These are phyloP conservation scores for Vollenhovia emeryi DNA, from an alignment of 1,140 invertebrate genomes.

Conservation along the genomic window DNA sequence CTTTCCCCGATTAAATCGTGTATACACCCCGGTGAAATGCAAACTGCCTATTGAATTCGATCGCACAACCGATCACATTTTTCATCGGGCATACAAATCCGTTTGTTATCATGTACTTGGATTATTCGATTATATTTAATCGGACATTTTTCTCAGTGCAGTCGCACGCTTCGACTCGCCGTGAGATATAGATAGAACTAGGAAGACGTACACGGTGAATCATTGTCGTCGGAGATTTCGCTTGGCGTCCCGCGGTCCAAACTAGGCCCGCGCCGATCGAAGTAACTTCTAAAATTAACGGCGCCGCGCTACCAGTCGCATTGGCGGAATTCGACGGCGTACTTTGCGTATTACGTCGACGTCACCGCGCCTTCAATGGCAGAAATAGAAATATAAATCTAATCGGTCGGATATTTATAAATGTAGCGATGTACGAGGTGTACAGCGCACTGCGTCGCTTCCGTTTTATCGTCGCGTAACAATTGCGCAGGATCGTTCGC, in stretches of 20 bases:
- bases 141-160: too few species aligned
- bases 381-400: background rate
- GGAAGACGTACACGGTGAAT: conserved; percentile 79
- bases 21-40: too few species aligned
- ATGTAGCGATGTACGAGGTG: too few species aligned
- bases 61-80: too few species aligned
- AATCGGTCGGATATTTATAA: background rate
- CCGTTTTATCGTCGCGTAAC: background rate
- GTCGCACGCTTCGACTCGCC: conserved; percentile 57
- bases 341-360: background rate
- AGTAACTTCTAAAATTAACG: conserved; percentile 77
- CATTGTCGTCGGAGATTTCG: conserved; percentile 78
- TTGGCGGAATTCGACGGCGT: conserved; percentile 64
- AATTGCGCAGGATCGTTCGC: background rate
- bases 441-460: background rate
- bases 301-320: conserved; percentile 56
- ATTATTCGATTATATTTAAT: too few species aligned
- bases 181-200: conserved; percentile 78
- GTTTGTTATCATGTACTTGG: too few species aligned
- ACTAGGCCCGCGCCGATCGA: conserved; percentile 80
- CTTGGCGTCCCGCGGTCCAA: conserved; percentile 78
- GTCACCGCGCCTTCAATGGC: background rate
- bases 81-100: too few species aligned
- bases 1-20: too few species aligned
- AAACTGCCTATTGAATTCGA: too few species aligned